A percentile compares a stretch with the other conserved stretches of the same genome.
These are phyloP conservation scores for Neosilurus hyrtlii DNA, from an alignment of 2,797 vertebrate genomes.

Conservation along the genomic window DNA sequence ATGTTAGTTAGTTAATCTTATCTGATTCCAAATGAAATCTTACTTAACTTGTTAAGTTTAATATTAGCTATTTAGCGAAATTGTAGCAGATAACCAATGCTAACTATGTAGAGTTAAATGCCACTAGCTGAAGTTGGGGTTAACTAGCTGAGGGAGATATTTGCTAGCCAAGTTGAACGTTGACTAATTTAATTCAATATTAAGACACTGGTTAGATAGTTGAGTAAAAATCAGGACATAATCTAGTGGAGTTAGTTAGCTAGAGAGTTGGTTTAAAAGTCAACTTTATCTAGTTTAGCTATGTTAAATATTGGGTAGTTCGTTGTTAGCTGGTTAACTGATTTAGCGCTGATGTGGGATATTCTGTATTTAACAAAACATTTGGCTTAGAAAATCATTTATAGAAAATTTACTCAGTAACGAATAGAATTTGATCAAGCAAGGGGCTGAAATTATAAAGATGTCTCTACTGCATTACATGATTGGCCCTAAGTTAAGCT, in stretches of 20 bases:
- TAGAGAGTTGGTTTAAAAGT: background rate
- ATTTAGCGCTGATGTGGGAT: background rate
- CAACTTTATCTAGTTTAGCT: too few relatives aligned
- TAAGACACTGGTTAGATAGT: background rate
- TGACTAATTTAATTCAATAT: background rate
- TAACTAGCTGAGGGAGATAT: background rate
- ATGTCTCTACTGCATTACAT: background rate
- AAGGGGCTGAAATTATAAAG: background rate
- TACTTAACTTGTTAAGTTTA: background rate
- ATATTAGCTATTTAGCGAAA: background rate
- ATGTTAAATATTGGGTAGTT: background rate
- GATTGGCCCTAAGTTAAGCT: background rate
- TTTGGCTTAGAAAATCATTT: background rate
- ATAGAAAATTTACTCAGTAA: background rate
- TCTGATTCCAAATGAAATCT: background rate
- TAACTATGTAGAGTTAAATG: background rate
- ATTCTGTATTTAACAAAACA: background rate
- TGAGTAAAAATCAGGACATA: background rate
- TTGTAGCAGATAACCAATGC: background rate
- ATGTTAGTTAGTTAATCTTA: too few relatives aligned
- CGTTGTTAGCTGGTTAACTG: background rate
- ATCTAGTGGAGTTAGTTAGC: background rate
- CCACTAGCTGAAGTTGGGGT: background rate
- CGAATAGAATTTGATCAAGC: background rate
- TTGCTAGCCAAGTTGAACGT: background rate